phyloP scores from a whole-genome alignment of 1,140 invertebrate genomes.

The Branchinecta lynchi region DNA sequence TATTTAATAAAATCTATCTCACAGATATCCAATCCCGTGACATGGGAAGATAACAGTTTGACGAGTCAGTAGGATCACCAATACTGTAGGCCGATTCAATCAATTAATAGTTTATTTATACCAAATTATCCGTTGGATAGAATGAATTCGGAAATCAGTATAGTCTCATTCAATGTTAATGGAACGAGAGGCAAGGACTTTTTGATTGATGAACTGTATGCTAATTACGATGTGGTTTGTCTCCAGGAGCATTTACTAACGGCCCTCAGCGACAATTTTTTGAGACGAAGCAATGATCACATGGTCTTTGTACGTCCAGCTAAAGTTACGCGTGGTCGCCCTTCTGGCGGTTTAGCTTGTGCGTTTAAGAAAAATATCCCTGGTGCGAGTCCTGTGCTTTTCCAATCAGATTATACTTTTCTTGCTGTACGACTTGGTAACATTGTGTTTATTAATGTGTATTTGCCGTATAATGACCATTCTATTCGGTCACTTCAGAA shows the following conservation, averaged over 20 bases:
- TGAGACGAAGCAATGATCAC: neutral
- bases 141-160: no score
- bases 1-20: no score
- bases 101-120: no score
- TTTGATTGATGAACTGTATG: conserved; percentile 1
- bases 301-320: neutral
- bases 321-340: neutral
- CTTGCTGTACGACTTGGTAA: neutral
- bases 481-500: neutral
- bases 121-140: no score
- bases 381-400: neutral
- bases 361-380: neutral
- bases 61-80: no score
- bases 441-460: neutral
- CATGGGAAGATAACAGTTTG: no score
- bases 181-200: conserved; percentile 4
- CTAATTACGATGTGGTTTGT: neutral
- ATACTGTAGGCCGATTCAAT: no score
- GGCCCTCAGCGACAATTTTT: neutral
- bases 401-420: neutral
- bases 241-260: neutral
- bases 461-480: neutral
- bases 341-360: conserved; percentile 3
- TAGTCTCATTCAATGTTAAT: conserved; percentile 5
- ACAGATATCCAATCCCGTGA: no score